Percentiles rank a stretch among this genome's conserved stretches.
phyloP scores from a whole-genome alignment of 2,888 invertebrate genomes.

The Xestia sexstrigata region DNA sequence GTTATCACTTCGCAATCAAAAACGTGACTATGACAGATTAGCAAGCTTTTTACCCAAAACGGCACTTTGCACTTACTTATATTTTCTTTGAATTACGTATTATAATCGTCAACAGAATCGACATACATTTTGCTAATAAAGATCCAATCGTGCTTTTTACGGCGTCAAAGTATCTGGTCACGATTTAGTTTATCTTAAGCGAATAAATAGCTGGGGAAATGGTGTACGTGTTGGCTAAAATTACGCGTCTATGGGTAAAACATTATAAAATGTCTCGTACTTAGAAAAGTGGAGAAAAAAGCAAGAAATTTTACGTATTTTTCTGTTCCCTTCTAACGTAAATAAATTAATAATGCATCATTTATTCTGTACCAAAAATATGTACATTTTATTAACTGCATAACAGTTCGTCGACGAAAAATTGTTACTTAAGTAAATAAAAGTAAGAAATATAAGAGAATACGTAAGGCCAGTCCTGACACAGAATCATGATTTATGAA shows the following conservation, averaged over 20 bases:
- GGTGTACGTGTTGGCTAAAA: slow-evolving; percentile 45
- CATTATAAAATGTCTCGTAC: slow-evolving; percentile 13
- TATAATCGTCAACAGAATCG: slow-evolving; percentile 63
- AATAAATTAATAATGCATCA: background rate
- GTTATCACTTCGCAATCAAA: slow-evolving; percentile 65
- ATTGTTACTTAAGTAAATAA: background rate
- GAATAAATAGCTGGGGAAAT: slow-evolving; percentile 52
- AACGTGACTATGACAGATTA: slow-evolving; percentile 68
- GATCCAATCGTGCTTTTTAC: slow-evolving; percentile 63
- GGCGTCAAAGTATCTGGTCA: slow-evolving; percentile 57
- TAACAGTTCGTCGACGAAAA: background rate
- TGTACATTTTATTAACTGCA: background rate
- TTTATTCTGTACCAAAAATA: background rate
- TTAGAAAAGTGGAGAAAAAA: background rate
- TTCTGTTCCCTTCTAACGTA: background rate
- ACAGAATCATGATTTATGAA: slow-evolving; percentile 28
- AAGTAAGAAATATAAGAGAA: background rate
- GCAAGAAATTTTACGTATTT: background rate
- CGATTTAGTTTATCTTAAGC: slow-evolving; percentile 60
- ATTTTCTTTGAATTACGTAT: slow-evolving; percentile 65
- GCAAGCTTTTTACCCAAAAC: slow-evolving; percentile 56
- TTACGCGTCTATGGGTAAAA: slow-evolving; percentile 33
- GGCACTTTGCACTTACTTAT: slow-evolving; percentile 60
- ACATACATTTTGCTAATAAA: slow-evolving; percentile 65
- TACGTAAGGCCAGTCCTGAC: background rate